phyloP scores from a whole-genome alignment of 2,797 vertebrate genomes.

The Coranthus polyacanthus region DNA sequence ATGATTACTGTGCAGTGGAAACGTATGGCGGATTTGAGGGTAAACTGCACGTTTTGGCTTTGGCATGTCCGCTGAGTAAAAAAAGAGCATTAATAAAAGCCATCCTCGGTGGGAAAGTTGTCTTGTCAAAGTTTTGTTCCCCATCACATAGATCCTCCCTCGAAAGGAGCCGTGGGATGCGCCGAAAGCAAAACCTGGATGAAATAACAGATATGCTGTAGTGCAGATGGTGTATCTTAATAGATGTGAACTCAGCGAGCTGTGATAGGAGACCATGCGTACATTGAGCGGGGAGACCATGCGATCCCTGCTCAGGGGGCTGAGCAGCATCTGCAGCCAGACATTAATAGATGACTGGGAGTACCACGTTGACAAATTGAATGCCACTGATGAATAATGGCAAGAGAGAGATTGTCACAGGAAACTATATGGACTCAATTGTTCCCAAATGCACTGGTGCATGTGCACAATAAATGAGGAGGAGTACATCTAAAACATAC shows the following conservation, averaged over 20 bases:
- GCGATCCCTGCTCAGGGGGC: constrained; percentile 50
- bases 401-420: constrained; percentile 50
- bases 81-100: constrained; percentile 30
- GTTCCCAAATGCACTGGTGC: constrained; percentile 61
- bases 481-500: background rate
- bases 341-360: constrained; percentile 63
- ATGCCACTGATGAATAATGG: constrained; percentile 77
- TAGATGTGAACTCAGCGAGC: constrained; percentile 55
- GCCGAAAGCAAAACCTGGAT: constrained; percentile 16
- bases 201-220: constrained; percentile 46
- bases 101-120: constrained; percentile 15
- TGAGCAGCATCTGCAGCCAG: constrained; percentile 65
- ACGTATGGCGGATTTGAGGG: too few species aligned
- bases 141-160: constrained; percentile 14
- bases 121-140: constrained; percentile 17
- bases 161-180: constrained; percentile 27
- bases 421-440: constrained; percentile 39
- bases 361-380: constrained; percentile 71
- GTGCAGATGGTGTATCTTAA: constrained; percentile 71
- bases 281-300: constrained; percentile 55
- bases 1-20: background rate
- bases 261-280: constrained; percentile 57
- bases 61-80: background rate
- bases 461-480: constrained; percentile 39
- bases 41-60: background rate